A percentile compares a stretch with the other conserved stretches of the same genome.
These are phyloP conservation scores for Cordilura impudica DNA, from an alignment of 2,888 invertebrate species.

Conservation along the genomic window DNA sequence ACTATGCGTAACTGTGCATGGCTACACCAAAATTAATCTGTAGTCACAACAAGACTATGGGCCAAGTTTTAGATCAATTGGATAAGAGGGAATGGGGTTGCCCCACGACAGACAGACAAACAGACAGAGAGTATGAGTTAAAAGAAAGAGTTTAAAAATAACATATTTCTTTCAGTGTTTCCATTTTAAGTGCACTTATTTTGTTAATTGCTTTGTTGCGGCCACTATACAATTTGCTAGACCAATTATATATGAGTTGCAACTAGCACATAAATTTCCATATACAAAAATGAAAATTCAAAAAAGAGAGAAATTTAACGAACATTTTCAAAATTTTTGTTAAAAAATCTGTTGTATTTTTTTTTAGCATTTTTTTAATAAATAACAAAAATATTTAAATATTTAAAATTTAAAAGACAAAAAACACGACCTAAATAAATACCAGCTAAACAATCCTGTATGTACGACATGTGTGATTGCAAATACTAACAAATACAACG, in stretches of 20 bases:
- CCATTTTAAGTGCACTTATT: background rate
- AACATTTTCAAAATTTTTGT: constrained; percentile 13
- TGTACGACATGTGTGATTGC: background rate
- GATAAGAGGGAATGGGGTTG: too few species aligned
- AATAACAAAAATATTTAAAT: constrained; percentile 51
- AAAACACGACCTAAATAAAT: constrained; percentile 38
- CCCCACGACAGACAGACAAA: too few species aligned
- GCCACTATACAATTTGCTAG: constrained; percentile 67
- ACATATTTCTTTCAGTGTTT: constrained; percentile 53
- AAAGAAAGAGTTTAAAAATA: too few species aligned
- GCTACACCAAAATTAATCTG: too few species aligned
- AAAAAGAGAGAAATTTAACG: constrained; percentile 14
- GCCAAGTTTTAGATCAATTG: too few species aligned
- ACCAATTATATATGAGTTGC: constrained; percentile 71
- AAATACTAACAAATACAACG: constrained; percentile 48
- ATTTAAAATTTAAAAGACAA: constrained; percentile 16
- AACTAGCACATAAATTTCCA: constrained; percentile 62
- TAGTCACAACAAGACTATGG: too few species aligned
- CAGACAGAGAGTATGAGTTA: too few species aligned
- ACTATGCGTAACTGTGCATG: too few species aligned
- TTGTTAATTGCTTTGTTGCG: constrained; percentile 43
- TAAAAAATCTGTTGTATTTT: constrained; percentile 31
- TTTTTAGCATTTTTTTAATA: constrained; percentile 1
- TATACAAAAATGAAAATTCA: constrained; percentile 43
- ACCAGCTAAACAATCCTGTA: background rate